Evolutionary conservation across 2,888 invertebrate genomes (phyloP).

Genomic region (Drosophila sordidapex): DNA sequence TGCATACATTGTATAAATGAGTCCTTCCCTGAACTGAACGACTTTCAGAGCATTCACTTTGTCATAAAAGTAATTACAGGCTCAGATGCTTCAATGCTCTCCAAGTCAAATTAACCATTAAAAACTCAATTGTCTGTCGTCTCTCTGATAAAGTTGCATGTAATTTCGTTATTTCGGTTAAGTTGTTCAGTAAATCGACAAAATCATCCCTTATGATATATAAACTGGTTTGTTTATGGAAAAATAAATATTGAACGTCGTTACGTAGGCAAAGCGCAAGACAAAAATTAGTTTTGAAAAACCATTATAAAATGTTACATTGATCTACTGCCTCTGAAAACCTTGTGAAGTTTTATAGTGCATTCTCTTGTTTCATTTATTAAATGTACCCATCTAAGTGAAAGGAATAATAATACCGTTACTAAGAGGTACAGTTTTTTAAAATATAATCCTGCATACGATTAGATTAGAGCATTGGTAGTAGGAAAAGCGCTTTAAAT

Average conservation of each 20-base stretch:
- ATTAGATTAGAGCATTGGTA: neutral
- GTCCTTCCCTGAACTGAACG: conserved; percentile 10
- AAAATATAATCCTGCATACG: neutral
- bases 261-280: neutral
- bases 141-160: conserved; percentile 48
- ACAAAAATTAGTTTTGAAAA: neutral
- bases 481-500: neutral
- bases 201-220: conserved; percentile 53
- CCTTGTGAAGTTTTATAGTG: neutral
- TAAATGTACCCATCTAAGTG: neutral
- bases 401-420: neutral
- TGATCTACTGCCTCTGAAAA: neutral
- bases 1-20: neutral
- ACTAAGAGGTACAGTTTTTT: no score
- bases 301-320: neutral
- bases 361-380: neutral
- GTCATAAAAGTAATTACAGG: conserved; percentile 51
- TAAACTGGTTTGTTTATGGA: conserved; percentile 21
- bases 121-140: conserved; percentile 64
- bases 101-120: conserved; percentile 56
- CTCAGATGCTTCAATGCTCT: conserved; percentile 29
- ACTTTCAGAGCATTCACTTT: conserved; percentile 18
- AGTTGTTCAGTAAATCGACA: conserved; percentile 75
- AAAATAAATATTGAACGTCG: conserved; percentile 4
- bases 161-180: conserved; percentile 81